Base-by-base conservation (phyloP, 2,113 vertebrate species). In the Sprattus sprattus region DNA sequence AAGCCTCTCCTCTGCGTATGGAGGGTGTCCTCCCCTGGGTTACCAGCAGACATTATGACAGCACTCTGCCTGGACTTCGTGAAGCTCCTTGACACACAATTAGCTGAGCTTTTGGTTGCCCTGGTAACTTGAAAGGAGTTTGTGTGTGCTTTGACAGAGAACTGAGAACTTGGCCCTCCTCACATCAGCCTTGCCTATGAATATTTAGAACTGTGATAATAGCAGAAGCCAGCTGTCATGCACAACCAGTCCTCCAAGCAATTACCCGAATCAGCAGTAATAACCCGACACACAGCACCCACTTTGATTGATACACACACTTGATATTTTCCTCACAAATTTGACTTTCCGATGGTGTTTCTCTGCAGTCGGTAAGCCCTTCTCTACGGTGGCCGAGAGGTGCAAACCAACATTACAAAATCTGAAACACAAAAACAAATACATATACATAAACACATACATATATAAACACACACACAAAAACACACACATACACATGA, bases 401-500 rank as follows among this genome's bases (percentile, higher is more conserved):
- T n/a, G n/a, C n/a, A n/a, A n/a, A n/a, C n/a, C n/a, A n/a, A n/a
- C n/a, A n/a, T n/a, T n/a, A n/a, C n/a, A n/a, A n/a, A n/a, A n/a
- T n/a, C n/a, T n/a, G n/a, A n/a, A 3, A 46, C 28, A 83, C 0
- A 71, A 5, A 84, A 16, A 67, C 32, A 83, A 13, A 67, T 18
- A 83, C 6, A 83, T 2, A 45, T 16, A 16, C 15, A 44, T 6
- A 45, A 13, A 81, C 39, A 83, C 75, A 44, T 81, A 47, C 60
- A 45, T 45, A 71, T 86, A 87, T 45, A 28, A 1, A 28, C 8
- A 71, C 25, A 71, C 25, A 90, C 89, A 86, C 80, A 11, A 28
- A 39, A 2, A 15, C 25, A 5, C 71, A 39, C 64, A 67, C 7
- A 67, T 0, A 28, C n/a, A 67, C 64, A 25, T 9, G 39, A 39